Evolutionary conservation across 2,888 invertebrate genomes (phyloP).

Genomic region (Pantelozetes paolii): DNA sequence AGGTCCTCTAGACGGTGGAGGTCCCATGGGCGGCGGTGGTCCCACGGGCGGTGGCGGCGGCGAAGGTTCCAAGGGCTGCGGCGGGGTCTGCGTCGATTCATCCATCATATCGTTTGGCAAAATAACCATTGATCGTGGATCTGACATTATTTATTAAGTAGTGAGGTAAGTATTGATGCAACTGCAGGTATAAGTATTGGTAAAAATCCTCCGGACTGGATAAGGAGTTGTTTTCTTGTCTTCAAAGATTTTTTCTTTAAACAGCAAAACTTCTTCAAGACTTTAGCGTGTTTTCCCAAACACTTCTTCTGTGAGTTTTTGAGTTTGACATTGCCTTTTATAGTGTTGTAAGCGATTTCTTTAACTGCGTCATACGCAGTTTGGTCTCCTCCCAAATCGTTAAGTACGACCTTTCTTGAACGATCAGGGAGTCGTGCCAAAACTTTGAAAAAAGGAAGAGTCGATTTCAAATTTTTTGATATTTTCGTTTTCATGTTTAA

Average conservation of each 20-base stretch:
- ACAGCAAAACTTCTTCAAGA: not conserved
- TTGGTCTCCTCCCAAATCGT: not conserved
- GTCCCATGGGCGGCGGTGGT: no score
- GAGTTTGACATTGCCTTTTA: not conserved
- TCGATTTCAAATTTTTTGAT: not conserved
- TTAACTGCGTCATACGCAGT: not conserved
- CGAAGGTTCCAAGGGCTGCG: no score
- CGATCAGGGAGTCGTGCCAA: no score
- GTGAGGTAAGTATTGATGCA: not conserved
- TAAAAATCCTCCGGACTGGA: not conserved
- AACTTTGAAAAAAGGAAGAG: not conserved
- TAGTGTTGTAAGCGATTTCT: slow-evolving; percentile 1
- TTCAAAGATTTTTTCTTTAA: not conserved
- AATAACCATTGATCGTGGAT: not conserved
- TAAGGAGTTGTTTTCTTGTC: not conserved
- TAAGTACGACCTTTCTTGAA: no score
- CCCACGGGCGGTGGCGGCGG: no score
- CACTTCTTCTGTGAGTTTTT: not conserved
- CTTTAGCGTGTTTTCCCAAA: not conserved
- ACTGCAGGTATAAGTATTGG: slow-evolving; percentile 6
- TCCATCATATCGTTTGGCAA: not conserved
- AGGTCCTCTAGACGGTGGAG: no score
- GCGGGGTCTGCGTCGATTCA: no score
- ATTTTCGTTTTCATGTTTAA: not conserved
- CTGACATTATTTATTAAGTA: not conserved